phyloP scores from a whole-genome alignment of 2,113 vertebrate genomes.

The Limanda limanda region DNA sequence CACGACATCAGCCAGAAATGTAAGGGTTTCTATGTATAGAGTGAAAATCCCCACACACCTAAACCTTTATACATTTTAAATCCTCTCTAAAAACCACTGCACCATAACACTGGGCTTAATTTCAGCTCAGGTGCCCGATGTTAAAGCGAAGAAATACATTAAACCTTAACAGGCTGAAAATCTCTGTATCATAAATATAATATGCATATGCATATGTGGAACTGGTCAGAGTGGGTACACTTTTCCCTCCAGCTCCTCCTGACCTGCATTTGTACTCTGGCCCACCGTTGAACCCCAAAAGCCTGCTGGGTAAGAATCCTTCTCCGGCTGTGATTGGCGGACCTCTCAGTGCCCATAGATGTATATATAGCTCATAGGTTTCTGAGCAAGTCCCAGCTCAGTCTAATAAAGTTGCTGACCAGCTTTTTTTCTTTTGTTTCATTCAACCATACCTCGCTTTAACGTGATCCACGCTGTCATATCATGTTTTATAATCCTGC shows the following conservation, averaged over 20 bases:
- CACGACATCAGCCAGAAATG: neutral
- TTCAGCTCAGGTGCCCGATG: neutral
- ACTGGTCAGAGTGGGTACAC: conserved; percentile 27
- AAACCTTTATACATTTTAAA: conserved; percentile 10
- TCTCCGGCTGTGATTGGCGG: conserved; percentile 28
- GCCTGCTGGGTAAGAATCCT: conserved; percentile 62
- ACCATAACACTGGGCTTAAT: neutral
- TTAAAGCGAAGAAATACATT: conserved; percentile 31
- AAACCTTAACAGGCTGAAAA: conserved; percentile 11
- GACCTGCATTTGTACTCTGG: conserved; percentile 67
- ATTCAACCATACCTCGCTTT: conserved; percentile 42
- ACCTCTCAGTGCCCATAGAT: conserved; percentile 7
- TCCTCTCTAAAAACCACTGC: neutral
- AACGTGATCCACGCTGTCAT: conserved; percentile 53
- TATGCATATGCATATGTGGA: conserved; percentile 29
- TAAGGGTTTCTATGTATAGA: neutral
- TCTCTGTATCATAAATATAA: conserved; percentile 24
- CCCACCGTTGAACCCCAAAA: conserved; percentile 66
- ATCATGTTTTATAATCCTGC: conserved; percentile 49
- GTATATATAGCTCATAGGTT: conserved; percentile 13
- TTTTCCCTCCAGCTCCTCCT: conserved; percentile 51
- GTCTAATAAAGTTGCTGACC: conserved; percentile 44
- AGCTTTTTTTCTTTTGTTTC: neutral
- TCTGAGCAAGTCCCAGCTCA: conserved; percentile 5
- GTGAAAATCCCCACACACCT: neutral